phyloP scores from a whole-genome alignment of 2,888 invertebrate species.

The Aplocera efformata region DNA sequence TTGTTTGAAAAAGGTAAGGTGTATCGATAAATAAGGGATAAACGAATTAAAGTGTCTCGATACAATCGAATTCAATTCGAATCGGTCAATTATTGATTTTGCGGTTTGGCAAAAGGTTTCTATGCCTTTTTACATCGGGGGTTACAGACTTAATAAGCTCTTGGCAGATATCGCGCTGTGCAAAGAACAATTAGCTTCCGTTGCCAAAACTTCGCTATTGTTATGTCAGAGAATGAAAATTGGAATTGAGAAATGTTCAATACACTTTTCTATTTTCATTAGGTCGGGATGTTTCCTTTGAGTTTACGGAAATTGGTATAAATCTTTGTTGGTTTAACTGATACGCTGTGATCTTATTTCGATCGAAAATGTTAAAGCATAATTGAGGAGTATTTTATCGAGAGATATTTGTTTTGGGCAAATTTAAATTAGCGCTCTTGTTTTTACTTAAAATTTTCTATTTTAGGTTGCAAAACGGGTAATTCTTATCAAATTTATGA shows the following conservation, averaged over 20 bases:
- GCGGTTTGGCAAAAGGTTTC: background rate
- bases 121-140: constrained; percentile 1
- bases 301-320: constrained; percentile 13
- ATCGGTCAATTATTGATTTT: too few relatives aligned
- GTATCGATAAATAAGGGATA: too few relatives aligned
- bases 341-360: background rate
- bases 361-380: too few relatives aligned
- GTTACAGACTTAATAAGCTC: constrained; percentile 25
- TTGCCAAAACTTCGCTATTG: constrained; percentile 24
- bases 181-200: constrained; percentile 24
- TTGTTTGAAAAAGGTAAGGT: too few relatives aligned
- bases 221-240: constrained; percentile 21
- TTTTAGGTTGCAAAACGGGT: too few relatives aligned
- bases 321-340: constrained; percentile 13
- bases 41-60: too few relatives aligned
- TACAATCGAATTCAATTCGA: too few relatives aligned
- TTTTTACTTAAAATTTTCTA: too few relatives aligned
- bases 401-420: too few relatives aligned
- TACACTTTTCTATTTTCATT: constrained; percentile 19
- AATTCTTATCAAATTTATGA: too few relatives aligned
- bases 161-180: constrained; percentile 26
- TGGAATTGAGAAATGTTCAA: constrained; percentile 22
- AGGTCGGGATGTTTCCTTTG: constrained; percentile 13
- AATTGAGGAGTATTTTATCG: too few relatives aligned
- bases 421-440: too few relatives aligned